These are phyloP conservation scores for Megaceryle torquata DNA, from an alignment of 2,113 vertebrate species.

Conservation along the genomic window DNA sequence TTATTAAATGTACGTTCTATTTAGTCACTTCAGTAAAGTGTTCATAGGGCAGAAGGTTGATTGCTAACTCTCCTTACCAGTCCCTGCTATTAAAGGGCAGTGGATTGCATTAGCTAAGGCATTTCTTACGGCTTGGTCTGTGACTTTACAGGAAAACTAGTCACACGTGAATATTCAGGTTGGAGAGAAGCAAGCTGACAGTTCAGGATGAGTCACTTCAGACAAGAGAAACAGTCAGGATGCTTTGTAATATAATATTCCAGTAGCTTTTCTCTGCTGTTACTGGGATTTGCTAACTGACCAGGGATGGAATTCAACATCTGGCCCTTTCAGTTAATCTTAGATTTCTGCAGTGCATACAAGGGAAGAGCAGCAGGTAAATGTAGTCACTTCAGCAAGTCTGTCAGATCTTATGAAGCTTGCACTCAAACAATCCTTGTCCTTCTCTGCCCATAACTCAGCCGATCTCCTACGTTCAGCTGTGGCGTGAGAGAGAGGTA, in stretches of 20 bases:
- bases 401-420: neutral
- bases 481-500: neutral
- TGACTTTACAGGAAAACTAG: neutral
- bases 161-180: neutral
- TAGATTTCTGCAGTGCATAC: neutral
- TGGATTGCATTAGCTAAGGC: neutral
- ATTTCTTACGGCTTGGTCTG: neutral
- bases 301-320: neutral
- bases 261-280: neutral
- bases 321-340: neutral
- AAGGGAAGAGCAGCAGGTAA: neutral
- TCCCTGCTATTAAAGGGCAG: neutral
- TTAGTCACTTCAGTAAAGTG: neutral
- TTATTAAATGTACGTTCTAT: neutral
- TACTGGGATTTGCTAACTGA: neutral
- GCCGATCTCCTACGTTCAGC: neutral
- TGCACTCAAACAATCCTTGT: neutral
- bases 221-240: neutral
- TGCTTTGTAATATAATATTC: neutral
- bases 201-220: neutral
- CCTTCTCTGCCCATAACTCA: neutral
- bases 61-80: neutral
- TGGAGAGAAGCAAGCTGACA: slow-evolving; percentile 1
- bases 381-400: neutral
- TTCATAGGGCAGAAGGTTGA: neutral